phyloP scores from a whole-genome alignment of 2,113 vertebrate genomes.

The Furnarius figulus region DNA sequence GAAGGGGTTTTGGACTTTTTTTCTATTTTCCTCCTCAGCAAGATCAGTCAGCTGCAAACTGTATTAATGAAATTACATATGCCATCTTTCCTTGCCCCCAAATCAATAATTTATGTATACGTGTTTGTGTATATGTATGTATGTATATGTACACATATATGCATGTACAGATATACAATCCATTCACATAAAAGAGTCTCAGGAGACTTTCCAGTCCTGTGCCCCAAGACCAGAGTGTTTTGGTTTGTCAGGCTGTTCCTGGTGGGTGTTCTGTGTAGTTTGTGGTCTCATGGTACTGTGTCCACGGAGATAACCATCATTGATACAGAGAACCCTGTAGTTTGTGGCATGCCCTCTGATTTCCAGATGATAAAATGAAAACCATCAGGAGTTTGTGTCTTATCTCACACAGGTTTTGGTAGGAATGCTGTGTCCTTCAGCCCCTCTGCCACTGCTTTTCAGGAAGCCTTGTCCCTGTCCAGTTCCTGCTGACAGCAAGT shows the following conservation, averaged over 20 bases:
- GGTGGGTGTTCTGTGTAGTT: neutral
- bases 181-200: neutral
- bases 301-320: neutral
- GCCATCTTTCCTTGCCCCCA: neutral
- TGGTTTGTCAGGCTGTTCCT: neutral
- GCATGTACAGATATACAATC: neutral
- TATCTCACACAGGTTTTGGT: neutral
- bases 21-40: neutral
- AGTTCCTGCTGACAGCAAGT: neutral
- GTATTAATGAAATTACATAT: neutral
- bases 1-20: neutral
- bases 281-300: neutral
- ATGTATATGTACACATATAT: neutral
- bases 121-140: neutral
- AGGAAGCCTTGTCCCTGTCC: neutral
- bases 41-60: neutral
- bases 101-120: neutral
- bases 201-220: neutral
- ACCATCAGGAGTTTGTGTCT: neutral
- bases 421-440: neutral
- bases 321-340: neutral
- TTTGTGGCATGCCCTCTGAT: neutral
- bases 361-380: neutral
- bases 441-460: fast-evolving
- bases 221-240: neutral